phyloP scores from a whole-genome alignment of 2,888 invertebrate genomes.

The Epistrophe eligans region DNA sequence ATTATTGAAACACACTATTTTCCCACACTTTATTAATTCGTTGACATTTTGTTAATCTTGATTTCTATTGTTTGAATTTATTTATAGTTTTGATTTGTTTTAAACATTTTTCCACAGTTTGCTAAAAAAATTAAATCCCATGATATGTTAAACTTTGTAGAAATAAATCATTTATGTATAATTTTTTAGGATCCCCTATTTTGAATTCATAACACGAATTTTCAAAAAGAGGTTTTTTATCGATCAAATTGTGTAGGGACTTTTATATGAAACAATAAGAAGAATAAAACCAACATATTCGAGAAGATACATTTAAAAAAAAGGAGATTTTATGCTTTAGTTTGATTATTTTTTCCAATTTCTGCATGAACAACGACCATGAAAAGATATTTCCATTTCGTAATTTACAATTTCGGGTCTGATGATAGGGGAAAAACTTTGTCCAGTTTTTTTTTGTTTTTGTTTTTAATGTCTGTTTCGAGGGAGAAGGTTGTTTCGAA shows the following conservation, averaged over 20 bases:
- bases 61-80: neutral
- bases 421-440: slow-evolving; percentile 49
- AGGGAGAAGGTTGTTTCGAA: slow-evolving; percentile 39
- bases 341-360: neutral
- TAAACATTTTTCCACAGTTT: neutral
- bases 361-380: slow-evolving; percentile 12
- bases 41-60: neutral
- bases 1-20: neutral
- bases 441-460: slow-evolving; percentile 11
- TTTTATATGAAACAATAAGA: neutral
- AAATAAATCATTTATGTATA: neutral
- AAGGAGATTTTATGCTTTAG: neutral
- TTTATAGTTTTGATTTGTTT: neutral
- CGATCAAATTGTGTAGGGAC: neutral
- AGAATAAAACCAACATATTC: neutral
- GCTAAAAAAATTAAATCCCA: neutral
- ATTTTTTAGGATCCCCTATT: neutral
- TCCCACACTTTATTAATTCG: neutral
- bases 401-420: slow-evolving; percentile 44
- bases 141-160: neutral
- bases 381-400: slow-evolving; percentile 29
- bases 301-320: no score
- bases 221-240: neutral
- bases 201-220: slow-evolving; percentile 15
- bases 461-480: slow-evolving; percentile 40